Evolutionary conservation across 1,140 invertebrate species (phyloP), one percentile per base, ranked within the genome.

Genomic region (Gonioctena quinquepunctata): DNA sequence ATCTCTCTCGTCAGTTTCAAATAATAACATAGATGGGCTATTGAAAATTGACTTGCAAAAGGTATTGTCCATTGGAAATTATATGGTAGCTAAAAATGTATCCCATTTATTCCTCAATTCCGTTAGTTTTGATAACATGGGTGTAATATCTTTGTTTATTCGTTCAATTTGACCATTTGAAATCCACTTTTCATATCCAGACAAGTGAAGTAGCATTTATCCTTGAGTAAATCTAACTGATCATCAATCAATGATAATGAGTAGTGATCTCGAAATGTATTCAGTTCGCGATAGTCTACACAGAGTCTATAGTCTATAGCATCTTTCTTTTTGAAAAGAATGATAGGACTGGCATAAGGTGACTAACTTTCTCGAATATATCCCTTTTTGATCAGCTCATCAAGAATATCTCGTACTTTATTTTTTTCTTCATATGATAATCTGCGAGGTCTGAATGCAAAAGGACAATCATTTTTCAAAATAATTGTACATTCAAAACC

Each of bases 281-380:
- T 62, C n/a, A 62, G 8, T 62, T 66, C 73, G 2, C 81, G 61
- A 62, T 74, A 83, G 57, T 85, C 83, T 1, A 83, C 71, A 56
- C 83, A 82, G 7, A 83, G 23, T 19, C 81, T 49, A 19, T 77
- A 61, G n/a, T 67, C 57, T n/a, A n/a, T n/a, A n/a, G 80, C 80
- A 54, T 82, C 72, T 42, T 79, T 77, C 65, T 84, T 84, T 50
- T 76, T 76, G 0, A 83, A 81, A 5, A 83, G 57, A 0, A 83
- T 64, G 8, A 83, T 72, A 1, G 80, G 81, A 54, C 78, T 79
- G 0, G 78, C 73, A 66, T 80, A 83, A 16, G 72, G 48, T 0
- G 81, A 83, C 1, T 68, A 33, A 16, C 73, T 77, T 18, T 76
- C 69, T 42, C 64, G 16, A 0, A 85, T 76, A 11, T 71, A 71